phyloP scores from a whole-genome alignment of 2,888 invertebrate species.

The Acrocyrtus sp. region DNA sequence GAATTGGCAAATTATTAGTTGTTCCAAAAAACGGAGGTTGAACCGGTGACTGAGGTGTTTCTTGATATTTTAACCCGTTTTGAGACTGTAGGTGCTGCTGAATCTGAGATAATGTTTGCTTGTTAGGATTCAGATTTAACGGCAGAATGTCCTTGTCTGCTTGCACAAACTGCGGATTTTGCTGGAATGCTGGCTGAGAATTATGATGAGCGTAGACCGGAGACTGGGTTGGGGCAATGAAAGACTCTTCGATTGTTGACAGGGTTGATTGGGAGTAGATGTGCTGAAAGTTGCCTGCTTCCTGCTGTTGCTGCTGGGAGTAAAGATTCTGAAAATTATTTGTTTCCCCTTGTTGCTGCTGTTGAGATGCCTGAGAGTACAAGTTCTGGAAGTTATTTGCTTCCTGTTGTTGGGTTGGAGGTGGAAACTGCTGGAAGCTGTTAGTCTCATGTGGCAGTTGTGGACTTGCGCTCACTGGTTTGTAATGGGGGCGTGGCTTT shows the following conservation, averaged over 20 bases:
- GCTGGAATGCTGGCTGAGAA: neutral
- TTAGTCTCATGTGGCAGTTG: neutral
- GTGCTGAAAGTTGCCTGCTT: neutral
- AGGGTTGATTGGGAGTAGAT: neutral
- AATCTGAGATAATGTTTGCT: conserved; percentile 39
- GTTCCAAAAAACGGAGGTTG: conserved; percentile 5
- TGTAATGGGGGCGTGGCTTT: conserved; percentile 29
- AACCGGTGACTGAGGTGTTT: conserved; percentile 34
- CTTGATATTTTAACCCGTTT: conserved; percentile 28
- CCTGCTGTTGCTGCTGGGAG: conserved; percentile 7
- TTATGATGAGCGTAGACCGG: neutral
- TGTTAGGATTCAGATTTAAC: conserved; percentile 32
- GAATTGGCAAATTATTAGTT: neutral
- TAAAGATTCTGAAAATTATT: too few relatives aligned
- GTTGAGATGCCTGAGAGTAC: neutral
- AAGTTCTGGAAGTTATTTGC: too few relatives aligned
- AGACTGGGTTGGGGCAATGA: conserved; percentile 1
- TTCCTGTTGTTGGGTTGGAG: neutral
- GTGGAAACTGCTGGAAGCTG: conserved; percentile 5
- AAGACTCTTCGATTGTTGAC: conserved; percentile 1
- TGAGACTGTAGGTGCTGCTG: conserved; percentile 24
- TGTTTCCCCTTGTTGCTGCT: too few relatives aligned
- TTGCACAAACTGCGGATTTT: conserved; percentile 10
- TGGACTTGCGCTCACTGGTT: conserved; percentile 17
- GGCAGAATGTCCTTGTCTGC: conserved; percentile 40